These are phyloP conservation scores for Drosophila cracens DNA, from an alignment of 2,888 invertebrate species.

Conservation along the genomic window DNA sequence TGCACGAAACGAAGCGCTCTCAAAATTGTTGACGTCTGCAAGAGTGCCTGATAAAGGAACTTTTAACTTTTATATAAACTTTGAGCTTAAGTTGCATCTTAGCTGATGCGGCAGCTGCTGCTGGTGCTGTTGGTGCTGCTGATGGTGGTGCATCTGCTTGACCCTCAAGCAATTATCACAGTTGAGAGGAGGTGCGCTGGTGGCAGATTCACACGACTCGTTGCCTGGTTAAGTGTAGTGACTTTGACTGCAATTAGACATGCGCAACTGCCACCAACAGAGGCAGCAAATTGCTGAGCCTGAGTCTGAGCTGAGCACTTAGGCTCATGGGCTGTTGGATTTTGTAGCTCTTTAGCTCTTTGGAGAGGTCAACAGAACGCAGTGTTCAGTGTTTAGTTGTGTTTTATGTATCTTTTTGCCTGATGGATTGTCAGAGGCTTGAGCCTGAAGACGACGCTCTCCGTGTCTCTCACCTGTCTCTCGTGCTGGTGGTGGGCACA, in stretches of 20 bases:
- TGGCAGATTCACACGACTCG: conserved; percentile 64
- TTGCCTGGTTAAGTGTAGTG: conserved; percentile 42
- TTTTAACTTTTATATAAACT: conserved; percentile 15
- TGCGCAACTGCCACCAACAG: conserved; percentile 66
- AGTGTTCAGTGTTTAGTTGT: conserved; percentile 36
- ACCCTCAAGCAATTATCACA: conserved; percentile 73
- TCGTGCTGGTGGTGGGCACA: conserved; percentile 66
- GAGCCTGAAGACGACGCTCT: conserved; percentile 30
- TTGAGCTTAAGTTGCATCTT: conserved; percentile 29
- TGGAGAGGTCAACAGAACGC: conserved; percentile 71
- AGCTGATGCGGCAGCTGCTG: conserved; percentile 21
- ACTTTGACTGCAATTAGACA: conserved; percentile 76
- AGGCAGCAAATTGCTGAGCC: conserved; percentile 16
- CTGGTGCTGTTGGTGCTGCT: conserved; percentile 35
- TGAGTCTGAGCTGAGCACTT: conserved; percentile 25
- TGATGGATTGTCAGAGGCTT: conserved; percentile 70
- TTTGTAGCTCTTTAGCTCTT: conserved; percentile 24
- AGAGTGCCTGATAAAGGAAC: conserved; percentile 45
- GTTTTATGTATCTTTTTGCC: conserved; percentile 39
- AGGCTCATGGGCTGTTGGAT: conserved; percentile 8
- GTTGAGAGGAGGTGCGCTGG: conserved; percentile 36
- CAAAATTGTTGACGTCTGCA: conserved; percentile 41
- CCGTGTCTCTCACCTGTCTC: conserved; percentile 39
- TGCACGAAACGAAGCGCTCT: conserved; percentile 44
- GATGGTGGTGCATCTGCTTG: conserved; percentile 49